phyloP scores from a whole-genome alignment of 2,888 invertebrate genomes.

The Bimastos eiseni region DNA sequence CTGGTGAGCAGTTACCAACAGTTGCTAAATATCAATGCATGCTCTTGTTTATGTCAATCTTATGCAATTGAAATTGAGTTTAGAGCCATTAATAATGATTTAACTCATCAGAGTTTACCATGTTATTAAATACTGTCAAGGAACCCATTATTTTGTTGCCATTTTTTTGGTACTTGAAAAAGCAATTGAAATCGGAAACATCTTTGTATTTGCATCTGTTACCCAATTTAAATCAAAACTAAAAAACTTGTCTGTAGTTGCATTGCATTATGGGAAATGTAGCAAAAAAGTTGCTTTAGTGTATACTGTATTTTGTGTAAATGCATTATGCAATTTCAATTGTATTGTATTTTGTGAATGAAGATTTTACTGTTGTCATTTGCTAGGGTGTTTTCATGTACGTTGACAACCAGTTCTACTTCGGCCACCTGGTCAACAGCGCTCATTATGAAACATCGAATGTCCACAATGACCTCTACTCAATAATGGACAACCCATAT shows the following conservation, averaged over 20 bases:
- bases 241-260: too few species aligned
- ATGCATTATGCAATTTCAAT: background rate
- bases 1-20: conserved; percentile 59
- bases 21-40: too few species aligned
- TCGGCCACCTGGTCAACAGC: conserved; percentile 85
- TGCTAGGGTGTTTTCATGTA: conserved; percentile 83
- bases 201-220: too few species aligned
- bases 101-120: background rate
- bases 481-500: conserved; percentile 80
- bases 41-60: background rate
- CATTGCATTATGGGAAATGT: too few species aligned
- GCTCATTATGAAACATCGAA: conserved; percentile 78
- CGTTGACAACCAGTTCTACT: conserved; percentile 80
- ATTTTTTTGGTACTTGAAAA: background rate
- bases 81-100: background rate
- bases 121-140: background rate
- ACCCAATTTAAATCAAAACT: too few species aligned
- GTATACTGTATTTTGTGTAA: too few species aligned
- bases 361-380: background rate
- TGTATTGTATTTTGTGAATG: background rate
- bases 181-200: background rate
- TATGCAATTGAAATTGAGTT: background rate
- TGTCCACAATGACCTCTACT: conserved; percentile 85
- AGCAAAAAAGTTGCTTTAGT: too few species aligned
- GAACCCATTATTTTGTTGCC: too few species aligned